Base-by-base conservation (phyloP, 2,888 invertebrate species). In the Anorthoa munda region DNA sequence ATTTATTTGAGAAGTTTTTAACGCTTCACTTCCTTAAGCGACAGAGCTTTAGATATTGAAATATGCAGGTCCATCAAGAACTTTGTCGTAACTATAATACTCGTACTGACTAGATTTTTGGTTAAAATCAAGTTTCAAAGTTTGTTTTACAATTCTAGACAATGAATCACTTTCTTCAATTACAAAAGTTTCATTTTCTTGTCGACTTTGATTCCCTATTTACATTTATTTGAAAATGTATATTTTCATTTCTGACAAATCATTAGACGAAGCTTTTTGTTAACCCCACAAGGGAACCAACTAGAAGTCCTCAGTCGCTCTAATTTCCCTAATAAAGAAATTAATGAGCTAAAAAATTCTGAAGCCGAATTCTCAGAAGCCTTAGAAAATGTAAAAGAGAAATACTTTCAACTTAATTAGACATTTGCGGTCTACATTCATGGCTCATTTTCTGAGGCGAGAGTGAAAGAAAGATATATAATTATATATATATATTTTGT, bases 361-460 rank as follows among this genome's bases (percentile, higher is more conserved):
- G n/a, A 58, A 69, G 64, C 55, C 17, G 56, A 76, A 69, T 66
- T 72, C 72, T 61, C 3, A 17, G 56, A 72, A 68, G 48, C 51
- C 31, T 71, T 59, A 21, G 11, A 71, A 72, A 65, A 65, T 70
- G 18, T 59, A 2, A 51, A 67, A 31, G 46, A 53, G 45, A 66
- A 74, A 68, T 68, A 71, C 70, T 84, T 77, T 79, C 45, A 61
- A 66, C 55, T 72, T 86, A 86, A 86, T 85, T 85, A 75, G 77
- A 77, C 72, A 67, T 74, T 79, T 75, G 72, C 46, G 77, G 63
- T 26, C 26, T 61, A 70, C 58, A 77, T 74, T 84, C 23, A 4
- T 18, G 45, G 58, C 21, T 72, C 26, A 66, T 82, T 79, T 63
- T 64, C 23, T 12, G 13, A 13, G 55, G 13, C 51, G 18, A 48